Evolutionary conservation across 23 tunicate species (phyloP), one percentile per base, ranked within the genome.

Genomic region (Botrylloides violaceus): DNA sequence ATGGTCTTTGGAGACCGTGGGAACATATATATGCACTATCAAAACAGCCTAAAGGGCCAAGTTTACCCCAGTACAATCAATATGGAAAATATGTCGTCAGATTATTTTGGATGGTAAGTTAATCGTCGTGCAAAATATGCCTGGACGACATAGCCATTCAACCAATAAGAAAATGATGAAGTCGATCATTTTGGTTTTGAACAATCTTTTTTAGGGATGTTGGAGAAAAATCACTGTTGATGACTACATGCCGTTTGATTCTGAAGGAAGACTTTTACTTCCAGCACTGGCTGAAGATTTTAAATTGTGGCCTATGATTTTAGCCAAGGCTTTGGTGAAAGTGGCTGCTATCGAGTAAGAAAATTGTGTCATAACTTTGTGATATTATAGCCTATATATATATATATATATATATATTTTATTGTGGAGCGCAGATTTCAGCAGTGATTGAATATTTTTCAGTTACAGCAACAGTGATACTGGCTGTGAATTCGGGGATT

Each of bases 201-300:
- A 5, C 50, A 30, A 65, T 15, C 53, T 4, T 53, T 49, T 28
- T 4, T 35, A 88, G 96, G 96, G 96, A 3, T 68, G 77, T 35
- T 88, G 96, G 96, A 77, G 96, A 55, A 88, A 88, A 47, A 82
- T 88, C 24, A 73, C 71, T 2, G 80, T 88, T 49, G 96, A 88
- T 66, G 96, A 88, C 35, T 37, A 60, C 35, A 59, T 88, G 36
- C 96, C 96, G 15, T 88, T 74, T 64, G 85, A 88, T 75, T 64
- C 77, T 19, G 79, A 88, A 49, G 96, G 79, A 23, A 48, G 59
- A 4, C 55, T 78, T 4, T 71, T 88, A 27, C 76, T 88, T 3
- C 96, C 96, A 2, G 64, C 81, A 5, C 32, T 81, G 20, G 34
- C 64, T 64, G 35, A 34, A 1, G 76, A 82, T 29, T 20, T 25